Conservation (phyloP, 2,113 vertebrate genomes). For the Ochotona curzoniae region DNA sequence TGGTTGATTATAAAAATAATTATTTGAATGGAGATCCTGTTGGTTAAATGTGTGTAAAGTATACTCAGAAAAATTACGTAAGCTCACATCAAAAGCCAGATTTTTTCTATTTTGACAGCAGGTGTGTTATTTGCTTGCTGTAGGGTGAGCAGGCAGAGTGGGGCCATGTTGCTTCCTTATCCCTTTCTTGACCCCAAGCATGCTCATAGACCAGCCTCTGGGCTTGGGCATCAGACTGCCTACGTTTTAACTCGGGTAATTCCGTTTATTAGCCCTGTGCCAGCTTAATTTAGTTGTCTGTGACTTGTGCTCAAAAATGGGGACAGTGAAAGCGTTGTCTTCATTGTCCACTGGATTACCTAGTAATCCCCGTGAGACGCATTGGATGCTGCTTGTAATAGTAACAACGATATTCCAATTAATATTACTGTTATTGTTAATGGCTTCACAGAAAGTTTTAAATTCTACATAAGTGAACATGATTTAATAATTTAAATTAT, state of each 20-base stretch:
- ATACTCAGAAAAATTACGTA: neutral
- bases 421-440: neutral
- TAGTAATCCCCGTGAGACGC: neutral
- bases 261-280: neutral
- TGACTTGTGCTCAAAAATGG: neutral
- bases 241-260: neutral
- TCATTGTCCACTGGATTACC: neutral
- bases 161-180: neutral
- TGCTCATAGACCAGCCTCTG: neutral
- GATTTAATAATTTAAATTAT: no score
- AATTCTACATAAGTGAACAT: no score
- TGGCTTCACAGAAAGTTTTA: neutral
- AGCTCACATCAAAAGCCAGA: neutral
- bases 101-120: neutral
- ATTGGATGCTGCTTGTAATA: neutral
- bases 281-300: neutral
- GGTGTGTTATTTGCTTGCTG: neutral
- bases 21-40: neutral
- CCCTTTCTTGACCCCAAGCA: neutral
- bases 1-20: slow-evolving; percentile 14
- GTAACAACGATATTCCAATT: neutral
- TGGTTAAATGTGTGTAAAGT: neutral
- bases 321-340: neutral
- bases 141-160: neutral
- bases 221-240: neutral